phyloP scores from a whole-genome alignment of 2,797 vertebrate genomes.

The Alectoris magna region DNA sequence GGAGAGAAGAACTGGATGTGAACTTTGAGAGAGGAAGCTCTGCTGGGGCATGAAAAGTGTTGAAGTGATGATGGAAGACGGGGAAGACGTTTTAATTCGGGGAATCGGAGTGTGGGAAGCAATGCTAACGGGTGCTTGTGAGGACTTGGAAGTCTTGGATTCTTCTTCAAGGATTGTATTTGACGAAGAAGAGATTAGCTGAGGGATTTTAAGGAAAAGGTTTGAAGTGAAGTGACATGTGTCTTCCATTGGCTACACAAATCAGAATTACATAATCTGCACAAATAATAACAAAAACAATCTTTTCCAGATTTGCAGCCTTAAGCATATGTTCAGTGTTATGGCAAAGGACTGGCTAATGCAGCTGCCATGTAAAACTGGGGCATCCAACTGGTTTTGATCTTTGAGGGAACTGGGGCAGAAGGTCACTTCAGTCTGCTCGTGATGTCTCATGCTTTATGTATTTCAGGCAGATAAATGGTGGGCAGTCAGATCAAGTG shows the following conservation, averaged over 20 bases:
- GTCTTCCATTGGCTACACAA: slow-evolving; percentile 22
- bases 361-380: slow-evolving; percentile 7
- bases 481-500: not conserved
- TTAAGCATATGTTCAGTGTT: not conserved
- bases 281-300: not conserved
- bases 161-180: not conserved
- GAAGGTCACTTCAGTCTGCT: not conserved
- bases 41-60: not conserved
- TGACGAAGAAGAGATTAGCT: not conserved
- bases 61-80: not conserved
- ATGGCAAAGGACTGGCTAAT: not conserved
- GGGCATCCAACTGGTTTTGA: slow-evolving; percentile 54
- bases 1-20: not conserved
- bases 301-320: slow-evolving; percentile 38
- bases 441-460: not conserved
- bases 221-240: not conserved
- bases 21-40: not conserved
- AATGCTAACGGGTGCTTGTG: rapidly evolving
- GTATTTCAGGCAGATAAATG: not conserved
- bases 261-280: slow-evolving; percentile 37
- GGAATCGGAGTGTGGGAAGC: not conserved
- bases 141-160: not conserved
- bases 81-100: not conserved
- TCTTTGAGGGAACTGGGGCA: slow-evolving; percentile 18
- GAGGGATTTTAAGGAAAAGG: not conserved